These are phyloP conservation scores for Apodemus speciosus DNA, from an alignment of 2,113 vertebrate genomes.

Conservation along the genomic window DNA sequence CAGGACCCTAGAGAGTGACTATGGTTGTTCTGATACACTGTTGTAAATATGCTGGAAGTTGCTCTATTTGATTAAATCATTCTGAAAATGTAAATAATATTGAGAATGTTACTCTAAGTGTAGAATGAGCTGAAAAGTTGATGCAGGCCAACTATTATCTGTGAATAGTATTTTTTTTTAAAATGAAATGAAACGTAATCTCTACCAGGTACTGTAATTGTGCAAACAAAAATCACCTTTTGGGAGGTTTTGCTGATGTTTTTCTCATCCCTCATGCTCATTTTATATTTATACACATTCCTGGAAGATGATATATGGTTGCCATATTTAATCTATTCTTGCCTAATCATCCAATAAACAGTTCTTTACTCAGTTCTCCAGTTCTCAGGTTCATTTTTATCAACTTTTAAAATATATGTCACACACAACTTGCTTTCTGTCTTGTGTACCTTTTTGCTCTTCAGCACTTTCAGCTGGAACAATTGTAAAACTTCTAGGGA, in stretches of 20 bases:
- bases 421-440: slow-evolving; percentile 29
- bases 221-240: slow-evolving; percentile 48
- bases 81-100: slow-evolving; percentile 30
- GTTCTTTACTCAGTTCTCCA: slow-evolving; percentile 51
- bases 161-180: slow-evolving; percentile 51
- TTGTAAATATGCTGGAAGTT: slow-evolving; percentile 19
- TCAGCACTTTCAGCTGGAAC: slow-evolving; percentile 27
- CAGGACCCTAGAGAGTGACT: not conserved
- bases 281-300: slow-evolving; percentile 52
- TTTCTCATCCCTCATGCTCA: slow-evolving; percentile 53
- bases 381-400: slow-evolving; percentile 57
- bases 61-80: slow-evolving; percentile 49
- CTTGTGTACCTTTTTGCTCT: not conserved
- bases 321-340: slow-evolving; percentile 63
- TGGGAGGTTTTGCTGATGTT: slow-evolving; percentile 54
- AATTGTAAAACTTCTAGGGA: slow-evolving; percentile 5
- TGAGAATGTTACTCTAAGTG: slow-evolving; percentile 57
- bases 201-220: slow-evolving; percentile 7
- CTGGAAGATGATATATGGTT: slow-evolving; percentile 50
- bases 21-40: slow-evolving; percentile 30
- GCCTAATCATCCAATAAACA: slow-evolving; percentile 53
- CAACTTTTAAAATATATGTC: slow-evolving; percentile 35
- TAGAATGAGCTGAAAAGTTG: slow-evolving; percentile 25
- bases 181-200: slow-evolving; percentile 19
- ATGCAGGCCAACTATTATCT: slow-evolving; percentile 50